Conservation (phyloP, 2,888 invertebrate species). For the Barypeithes pellucidus region DNA sequence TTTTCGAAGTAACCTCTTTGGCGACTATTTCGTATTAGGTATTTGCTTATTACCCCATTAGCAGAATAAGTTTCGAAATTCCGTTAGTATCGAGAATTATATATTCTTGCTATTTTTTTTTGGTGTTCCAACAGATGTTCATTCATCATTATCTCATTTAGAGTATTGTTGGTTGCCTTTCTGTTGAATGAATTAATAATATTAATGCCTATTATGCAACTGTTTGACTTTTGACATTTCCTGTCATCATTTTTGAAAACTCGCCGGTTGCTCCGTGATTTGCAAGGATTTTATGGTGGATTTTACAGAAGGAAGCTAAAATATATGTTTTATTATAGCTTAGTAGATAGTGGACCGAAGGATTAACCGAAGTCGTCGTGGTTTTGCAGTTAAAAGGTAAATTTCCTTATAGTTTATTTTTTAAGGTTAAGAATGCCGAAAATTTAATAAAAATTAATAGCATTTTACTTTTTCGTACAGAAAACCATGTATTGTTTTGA, state of each 20-base stretch:
- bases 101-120: background rate
- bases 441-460: too few species aligned
- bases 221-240: slow-evolving; percentile 6
- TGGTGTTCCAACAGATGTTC: too few species aligned
- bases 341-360: background rate
- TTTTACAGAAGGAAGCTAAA: slow-evolving; percentile 7
- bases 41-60: background rate
- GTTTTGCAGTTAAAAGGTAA: slow-evolving; percentile 13
- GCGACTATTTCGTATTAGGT: background rate
- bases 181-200: too few species aligned
- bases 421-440: background rate
- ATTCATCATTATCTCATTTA: too few species aligned
- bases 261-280: background rate
- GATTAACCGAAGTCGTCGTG: background rate
- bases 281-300: background rate
- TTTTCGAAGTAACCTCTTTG: background rate
- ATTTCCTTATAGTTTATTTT: background rate
- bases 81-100: background rate
- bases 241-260: background rate
- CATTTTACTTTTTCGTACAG: too few species aligned
- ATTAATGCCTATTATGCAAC: too few species aligned
- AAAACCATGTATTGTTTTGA: too few species aligned
- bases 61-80: background rate
- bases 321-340: background rate
- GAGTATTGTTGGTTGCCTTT: slow-evolving; percentile 33